These are phyloP conservation scores for Didymodactylos carnosus DNA, from an alignment of 2,888 invertebrate genomes.

Conservation along the genomic window DNA sequence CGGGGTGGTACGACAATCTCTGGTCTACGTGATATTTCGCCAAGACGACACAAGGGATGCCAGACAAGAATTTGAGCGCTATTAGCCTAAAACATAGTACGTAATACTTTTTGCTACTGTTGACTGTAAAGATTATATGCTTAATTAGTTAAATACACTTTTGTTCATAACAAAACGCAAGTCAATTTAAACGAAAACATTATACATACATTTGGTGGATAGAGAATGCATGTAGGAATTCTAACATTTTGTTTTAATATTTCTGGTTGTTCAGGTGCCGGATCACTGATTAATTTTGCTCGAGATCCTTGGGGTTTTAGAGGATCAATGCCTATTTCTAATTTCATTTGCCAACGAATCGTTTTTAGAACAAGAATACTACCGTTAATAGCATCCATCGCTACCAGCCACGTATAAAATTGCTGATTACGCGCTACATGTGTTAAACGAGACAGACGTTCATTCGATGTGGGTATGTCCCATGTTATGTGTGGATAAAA, in stretches of 20 bases:
- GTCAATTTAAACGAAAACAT: background rate
- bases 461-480: conserved; percentile 21
- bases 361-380: conserved; percentile 29
- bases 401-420: conserved; percentile 33
- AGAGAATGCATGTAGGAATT: conserved; percentile 26
- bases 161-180: background rate
- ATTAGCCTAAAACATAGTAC: conserved; percentile 19
- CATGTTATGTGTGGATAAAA: conserved; percentile 29
- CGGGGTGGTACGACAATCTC: background rate
- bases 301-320: conserved; percentile 25
- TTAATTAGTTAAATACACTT: too few species aligned
- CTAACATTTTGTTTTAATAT: conserved; percentile 23
- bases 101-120: too few species aligned
- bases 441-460: conserved; percentile 26
- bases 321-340: conserved; percentile 30
- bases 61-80: conserved; percentile 31
- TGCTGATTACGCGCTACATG: conserved; percentile 30
- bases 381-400: conserved; percentile 27
- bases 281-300: conserved; percentile 20
- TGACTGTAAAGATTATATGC: too few species aligned
- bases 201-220: conserved; percentile 22
- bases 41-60: conserved; percentile 20
- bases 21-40: background rate
- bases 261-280: conserved; percentile 23
- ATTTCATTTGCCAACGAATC: conserved; percentile 26